These are phyloP conservation scores for Rhyacichthys aspro DNA, from an alignment of 2,797 vertebrate genomes.

Conservation along the genomic window DNA sequence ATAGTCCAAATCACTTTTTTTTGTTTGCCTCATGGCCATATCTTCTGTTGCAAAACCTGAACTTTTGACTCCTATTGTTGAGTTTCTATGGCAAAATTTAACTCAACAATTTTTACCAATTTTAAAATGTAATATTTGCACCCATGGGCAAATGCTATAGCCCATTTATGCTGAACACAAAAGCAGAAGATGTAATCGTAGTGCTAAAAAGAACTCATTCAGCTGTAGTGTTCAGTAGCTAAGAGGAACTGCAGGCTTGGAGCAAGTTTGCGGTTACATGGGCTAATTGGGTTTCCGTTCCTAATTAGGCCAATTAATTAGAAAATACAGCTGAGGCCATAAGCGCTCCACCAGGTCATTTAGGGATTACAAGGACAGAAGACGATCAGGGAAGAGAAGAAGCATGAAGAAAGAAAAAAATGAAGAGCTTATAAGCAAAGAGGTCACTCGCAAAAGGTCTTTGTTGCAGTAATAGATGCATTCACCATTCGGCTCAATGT, in stretches of 20 bases:
- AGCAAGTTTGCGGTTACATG: slow-evolving; percentile 42
- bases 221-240: slow-evolving; percentile 20
- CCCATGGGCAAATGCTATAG: background rate
- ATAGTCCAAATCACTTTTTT: slow-evolving; percentile 2
- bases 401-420: slow-evolving; percentile 24
- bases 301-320: slow-evolving; percentile 81
- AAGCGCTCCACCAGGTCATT: slow-evolving; percentile 61
- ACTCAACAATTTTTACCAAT: slow-evolving; percentile 12
- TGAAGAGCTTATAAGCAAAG: slow-evolving; percentile 33
- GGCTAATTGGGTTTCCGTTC: slow-evolving; percentile 69
- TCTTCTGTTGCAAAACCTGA: slow-evolving; percentile 27
- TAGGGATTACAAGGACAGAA: slow-evolving; percentile 58
- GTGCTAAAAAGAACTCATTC: slow-evolving; percentile 26
- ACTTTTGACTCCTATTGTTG: slow-evolving; percentile 19
- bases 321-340: slow-evolving; percentile 63
- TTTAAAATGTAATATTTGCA: slow-evolving; percentile 21
- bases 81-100: slow-evolving; percentile 9
- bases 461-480: slow-evolving; percentile 20
- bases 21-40: slow-evolving; percentile 11
- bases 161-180: slow-evolving; percentile 23
- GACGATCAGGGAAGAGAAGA: slow-evolving; percentile 41
- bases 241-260: slow-evolving; percentile 40
- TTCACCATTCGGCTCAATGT: slow-evolving; percentile 28
- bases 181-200: slow-evolving; percentile 21
- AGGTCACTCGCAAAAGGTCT: slow-evolving; percentile 35